A percentile compares a stretch with the other conserved stretches of the same genome.
phyloP scores from a whole-genome alignment of 2,888 invertebrate species.

The Melinopterus prodromus region DNA sequence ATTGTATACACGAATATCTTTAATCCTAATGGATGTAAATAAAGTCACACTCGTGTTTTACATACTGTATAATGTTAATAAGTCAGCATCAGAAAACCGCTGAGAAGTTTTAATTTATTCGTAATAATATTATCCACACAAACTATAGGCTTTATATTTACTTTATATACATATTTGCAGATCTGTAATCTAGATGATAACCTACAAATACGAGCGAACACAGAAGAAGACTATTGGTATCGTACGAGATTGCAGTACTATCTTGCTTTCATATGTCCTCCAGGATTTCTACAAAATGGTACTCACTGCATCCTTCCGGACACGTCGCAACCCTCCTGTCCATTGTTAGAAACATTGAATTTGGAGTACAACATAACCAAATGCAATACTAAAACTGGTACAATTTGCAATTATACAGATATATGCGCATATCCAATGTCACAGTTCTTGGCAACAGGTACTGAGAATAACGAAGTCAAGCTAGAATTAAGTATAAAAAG shows the following conservation, averaged over 20 bases:
- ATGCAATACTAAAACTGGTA: neutral
- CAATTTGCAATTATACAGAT: neutral
- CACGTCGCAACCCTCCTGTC: neutral
- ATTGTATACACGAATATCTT: no score
- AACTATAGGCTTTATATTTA: neutral
- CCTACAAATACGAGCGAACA: neutral
- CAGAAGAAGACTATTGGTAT: no score
- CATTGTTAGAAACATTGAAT: neutral
- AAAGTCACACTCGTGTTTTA: no score
- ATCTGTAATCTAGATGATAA: neutral
- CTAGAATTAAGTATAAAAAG: neutral
- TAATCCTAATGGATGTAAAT: no score
- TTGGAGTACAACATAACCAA: neutral
- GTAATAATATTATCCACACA: no score
- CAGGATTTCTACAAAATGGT: neutral
- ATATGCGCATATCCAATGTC: neutral
- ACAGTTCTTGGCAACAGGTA: neutral
- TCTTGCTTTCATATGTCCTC: neutral
- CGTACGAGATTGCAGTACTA: neutral
- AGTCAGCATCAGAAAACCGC: no score
- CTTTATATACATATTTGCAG: neutral
- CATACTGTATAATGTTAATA: no score
- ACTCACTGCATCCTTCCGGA: neutral
- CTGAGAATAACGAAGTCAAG: neutral
- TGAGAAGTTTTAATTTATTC: no score